A percentile compares a stretch with the other conserved stretches of the same genome.
phyloP scores from a whole-genome alignment of 1,140 invertebrate species.

The Cydia fagiglandana region DNA sequence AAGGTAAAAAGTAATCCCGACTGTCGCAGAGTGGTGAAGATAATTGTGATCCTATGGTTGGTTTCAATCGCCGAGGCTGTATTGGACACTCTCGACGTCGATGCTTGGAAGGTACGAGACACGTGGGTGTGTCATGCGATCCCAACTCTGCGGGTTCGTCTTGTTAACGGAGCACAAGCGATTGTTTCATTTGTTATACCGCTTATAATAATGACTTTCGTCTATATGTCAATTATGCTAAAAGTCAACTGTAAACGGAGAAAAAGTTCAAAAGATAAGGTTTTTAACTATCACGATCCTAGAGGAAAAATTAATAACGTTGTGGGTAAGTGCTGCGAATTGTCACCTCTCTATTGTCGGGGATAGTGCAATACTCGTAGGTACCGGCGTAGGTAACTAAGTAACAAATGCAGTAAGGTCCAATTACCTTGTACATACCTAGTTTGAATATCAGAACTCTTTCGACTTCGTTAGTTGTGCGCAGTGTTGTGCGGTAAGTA shows the following conservation, averaged over 20 bases:
- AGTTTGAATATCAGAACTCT: too few species aligned
- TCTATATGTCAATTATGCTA: neutral
- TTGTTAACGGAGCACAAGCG: constrained; percentile 11
- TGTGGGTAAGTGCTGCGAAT: constrained; percentile 1
- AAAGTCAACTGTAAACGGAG: constrained; percentile 8
- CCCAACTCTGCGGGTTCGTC: neutral
- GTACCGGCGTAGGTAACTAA: too few species aligned
- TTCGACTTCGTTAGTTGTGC: too few species aligned
- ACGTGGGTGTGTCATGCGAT: neutral
- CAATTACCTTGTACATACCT: too few species aligned
- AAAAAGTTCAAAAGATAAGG: neutral
- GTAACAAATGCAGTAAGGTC: too few species aligned
- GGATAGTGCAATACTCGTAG: too few species aligned
- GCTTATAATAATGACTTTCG: constrained; percentile 1
- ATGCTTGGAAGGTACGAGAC: neutral
- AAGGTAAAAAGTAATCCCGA: neutral
- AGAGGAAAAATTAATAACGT: constrained; percentile 27
- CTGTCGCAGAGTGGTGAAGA: constrained; percentile 17
- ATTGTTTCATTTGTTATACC: constrained; percentile 24
- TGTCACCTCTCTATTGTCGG: too few species aligned
- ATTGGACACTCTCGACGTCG: neutral
- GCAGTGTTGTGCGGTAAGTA: too few species aligned
- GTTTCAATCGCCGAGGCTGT: constrained; percentile 1
- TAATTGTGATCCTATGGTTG: constrained; percentile 20
- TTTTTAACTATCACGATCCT: constrained; percentile 10